Evolutionary conservation across 2,113 vertebrate genomes (phyloP).

Genomic region (Scophthalmus maximus): DNA sequence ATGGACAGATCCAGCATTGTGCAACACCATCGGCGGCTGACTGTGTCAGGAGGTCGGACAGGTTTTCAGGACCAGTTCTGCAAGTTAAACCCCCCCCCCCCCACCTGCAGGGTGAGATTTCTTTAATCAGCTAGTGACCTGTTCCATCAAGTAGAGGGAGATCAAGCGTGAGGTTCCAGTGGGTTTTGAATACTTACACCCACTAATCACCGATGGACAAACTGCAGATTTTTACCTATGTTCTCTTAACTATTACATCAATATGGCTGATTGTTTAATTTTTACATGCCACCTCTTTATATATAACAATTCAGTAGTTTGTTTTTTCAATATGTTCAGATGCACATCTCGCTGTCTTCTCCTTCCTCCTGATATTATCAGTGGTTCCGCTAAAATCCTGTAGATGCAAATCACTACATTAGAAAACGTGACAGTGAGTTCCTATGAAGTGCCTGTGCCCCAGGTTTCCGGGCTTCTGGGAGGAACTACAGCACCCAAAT

Average conservation of each 20-base stretch:
- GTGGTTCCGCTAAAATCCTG: background rate
- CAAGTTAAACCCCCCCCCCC: too few relatives aligned
- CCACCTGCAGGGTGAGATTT: background rate
- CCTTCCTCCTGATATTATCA: background rate
- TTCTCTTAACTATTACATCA: background rate
- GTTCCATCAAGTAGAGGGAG: background rate
- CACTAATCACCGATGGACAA: background rate
- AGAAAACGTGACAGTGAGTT: too few relatives aligned
- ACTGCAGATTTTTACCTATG: too few relatives aligned
- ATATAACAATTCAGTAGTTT: too few relatives aligned
- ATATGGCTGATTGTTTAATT: background rate
- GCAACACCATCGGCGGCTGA: background rate
- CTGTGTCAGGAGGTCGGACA: background rate
- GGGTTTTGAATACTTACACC: background rate
- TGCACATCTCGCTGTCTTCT: background rate
- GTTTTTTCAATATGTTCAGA: background rate
- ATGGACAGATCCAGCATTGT: background rate
- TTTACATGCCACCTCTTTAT: too few relatives aligned
- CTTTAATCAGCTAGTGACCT: background rate
- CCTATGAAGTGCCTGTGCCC: background rate
- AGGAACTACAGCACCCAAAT: constrained; percentile 61
- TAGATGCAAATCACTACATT: constrained; percentile 6
- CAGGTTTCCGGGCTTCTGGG: constrained; percentile 68
- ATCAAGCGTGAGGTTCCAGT: background rate
- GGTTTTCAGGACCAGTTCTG: constrained; percentile 24